Base-by-base conservation (phyloP, 37 sponge, comb jelly and placozoan species). In the Oopsacas minuta region DNA sequence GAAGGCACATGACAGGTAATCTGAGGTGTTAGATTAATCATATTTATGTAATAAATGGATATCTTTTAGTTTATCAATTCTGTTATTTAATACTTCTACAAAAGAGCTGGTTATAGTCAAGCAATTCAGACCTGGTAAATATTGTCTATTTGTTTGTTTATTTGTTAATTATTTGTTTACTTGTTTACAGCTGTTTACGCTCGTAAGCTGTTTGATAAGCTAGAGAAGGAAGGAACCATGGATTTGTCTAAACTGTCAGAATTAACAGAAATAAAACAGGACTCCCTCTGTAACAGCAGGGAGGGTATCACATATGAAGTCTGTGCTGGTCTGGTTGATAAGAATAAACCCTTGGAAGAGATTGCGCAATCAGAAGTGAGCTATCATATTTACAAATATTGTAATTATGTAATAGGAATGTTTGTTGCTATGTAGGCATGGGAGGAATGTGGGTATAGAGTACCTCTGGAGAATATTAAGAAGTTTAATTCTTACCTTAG, bases 291-390 rank as follows among this genome's bases (percentile, higher is more conserved):
- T 30, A 89, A 92, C 28, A 86, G 86, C 7, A 25, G 69, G n/a
- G 51, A 83, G 38, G 95, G 92, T 36, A 38, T 89, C 35, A 91
- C 95, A 20, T 92, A 94, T 37, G 97, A 96, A 75, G 83, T 96
- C n/a, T 96, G 97, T 89, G 94, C 97, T 35, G 97, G 97, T 0
- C 87, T 96, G 35, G 84, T 96, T 36, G 97, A 96, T 85, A 93
- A 92, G 84, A 39, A 36, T 0, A n/a, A 39, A 12, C 39, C 91
- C 15, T 81, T 92, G 37, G 88, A 87, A 34, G 89, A 92, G 52
- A 92, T 96, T 51, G 91, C 94, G 1, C 87, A 89, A 38, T 94
- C 91, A 46, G 97, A 96, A 49, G 52, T 96, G 8, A 82, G 87
- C 38, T 94, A 20, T 61, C 32, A 20, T 3, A 32, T 25, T 10